Conservation (phyloP, 2,113 vertebrate species). For the Sigmodon hispidus region DNA sequence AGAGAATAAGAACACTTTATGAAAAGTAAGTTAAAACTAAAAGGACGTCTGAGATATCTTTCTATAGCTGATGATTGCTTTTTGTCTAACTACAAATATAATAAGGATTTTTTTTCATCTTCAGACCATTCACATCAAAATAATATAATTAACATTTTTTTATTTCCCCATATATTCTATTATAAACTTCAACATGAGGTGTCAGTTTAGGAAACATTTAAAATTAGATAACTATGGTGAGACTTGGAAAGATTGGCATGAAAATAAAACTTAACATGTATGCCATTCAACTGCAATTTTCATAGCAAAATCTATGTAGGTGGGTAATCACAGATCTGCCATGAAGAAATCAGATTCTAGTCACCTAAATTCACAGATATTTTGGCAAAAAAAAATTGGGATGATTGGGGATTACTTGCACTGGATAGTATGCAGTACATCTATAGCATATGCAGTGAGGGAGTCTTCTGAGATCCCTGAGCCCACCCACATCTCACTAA, state of each 20-base stretch:
- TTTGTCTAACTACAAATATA: neutral
- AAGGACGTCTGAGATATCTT: neutral
- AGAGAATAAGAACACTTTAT: neutral
- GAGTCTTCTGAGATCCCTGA: neutral
- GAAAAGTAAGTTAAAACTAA: neutral
- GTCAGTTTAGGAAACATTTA: neutral
- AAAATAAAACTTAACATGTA: conserved; percentile 6
- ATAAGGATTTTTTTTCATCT: neutral
- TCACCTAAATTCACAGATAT: neutral
- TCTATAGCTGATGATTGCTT: neutral
- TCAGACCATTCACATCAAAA: neutral
- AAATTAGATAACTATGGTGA: neutral
- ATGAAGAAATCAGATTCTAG: neutral
- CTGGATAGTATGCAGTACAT: neutral
- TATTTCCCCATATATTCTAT: neutral
- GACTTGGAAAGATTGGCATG: neutral
- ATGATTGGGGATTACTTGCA: neutral
- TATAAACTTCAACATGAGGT: neutral
- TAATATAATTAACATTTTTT: neutral
- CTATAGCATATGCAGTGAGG: neutral
- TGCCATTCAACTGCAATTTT: neutral
- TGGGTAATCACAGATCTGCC: neutral
- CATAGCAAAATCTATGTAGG: neutral
- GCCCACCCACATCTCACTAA: neutral
- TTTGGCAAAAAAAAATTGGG: neutral